Evolutionary conservation across 2,888 invertebrate genomes (phyloP).

Genomic region (Tetragonula carbonaria): DNA sequence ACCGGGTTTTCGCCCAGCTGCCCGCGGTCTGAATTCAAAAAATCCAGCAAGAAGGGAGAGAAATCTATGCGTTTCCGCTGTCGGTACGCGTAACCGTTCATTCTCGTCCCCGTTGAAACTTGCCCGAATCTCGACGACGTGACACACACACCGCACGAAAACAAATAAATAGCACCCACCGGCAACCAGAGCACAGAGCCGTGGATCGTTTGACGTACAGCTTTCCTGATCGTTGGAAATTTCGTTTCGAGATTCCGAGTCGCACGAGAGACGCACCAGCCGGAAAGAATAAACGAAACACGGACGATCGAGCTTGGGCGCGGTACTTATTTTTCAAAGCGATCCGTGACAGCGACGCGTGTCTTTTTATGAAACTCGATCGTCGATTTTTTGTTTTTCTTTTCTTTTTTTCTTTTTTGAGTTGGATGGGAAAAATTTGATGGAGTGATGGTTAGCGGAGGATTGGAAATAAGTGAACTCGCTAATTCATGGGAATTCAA

Average conservation of each 20-base stretch:
- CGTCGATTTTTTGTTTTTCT: no score
- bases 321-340: background rate
- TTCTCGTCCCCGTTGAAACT: conserved; percentile 38
- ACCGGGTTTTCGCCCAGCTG: conserved; percentile 63
- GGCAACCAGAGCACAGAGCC: background rate
- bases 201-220: conserved; percentile 32
- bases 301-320: background rate
- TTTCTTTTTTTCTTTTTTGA: no score
- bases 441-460: background rate
- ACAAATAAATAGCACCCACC: conserved; percentile 45
- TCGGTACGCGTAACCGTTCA: conserved; percentile 46
- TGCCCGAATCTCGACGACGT: conserved; percentile 38
- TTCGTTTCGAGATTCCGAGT: conserved; percentile 38
- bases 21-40: conserved; percentile 64
- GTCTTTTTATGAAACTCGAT: background rate
- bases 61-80: conserved; percentile 62
- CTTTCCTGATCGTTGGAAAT: conserved; percentile 38
- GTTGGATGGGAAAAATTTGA: no score
- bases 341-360: background rate
- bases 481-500: no score
- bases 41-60: conserved; percentile 43
- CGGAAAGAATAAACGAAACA: background rate
- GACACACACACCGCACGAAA: conserved; percentile 49
- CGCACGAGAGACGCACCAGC: background rate
- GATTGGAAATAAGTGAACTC: no score